Evolutionary conservation across 2,113 vertebrate genomes (phyloP).

Genomic region (Ifrita kowaldi): DNA sequence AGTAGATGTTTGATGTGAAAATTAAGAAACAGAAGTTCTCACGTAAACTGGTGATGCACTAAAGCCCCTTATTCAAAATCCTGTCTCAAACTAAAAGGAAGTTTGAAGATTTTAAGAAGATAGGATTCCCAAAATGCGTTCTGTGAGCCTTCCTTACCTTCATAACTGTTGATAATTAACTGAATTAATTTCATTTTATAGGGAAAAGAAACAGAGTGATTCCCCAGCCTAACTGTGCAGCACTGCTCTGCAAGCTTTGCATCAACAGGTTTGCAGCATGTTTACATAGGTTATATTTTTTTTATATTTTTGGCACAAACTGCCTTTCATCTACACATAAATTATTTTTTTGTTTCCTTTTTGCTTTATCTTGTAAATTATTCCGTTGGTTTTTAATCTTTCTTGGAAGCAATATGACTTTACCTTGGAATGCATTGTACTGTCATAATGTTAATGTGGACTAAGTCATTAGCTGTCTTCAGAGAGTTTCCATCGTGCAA

Average conservation of each 20-base stretch:
- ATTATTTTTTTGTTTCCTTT: not conserved
- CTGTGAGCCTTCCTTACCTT: not conserved
- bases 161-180: not conserved
- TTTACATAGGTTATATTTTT: not conserved
- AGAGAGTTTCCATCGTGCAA: not conserved
- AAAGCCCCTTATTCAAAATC: not conserved
- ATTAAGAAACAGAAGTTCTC: not conserved
- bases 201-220: not conserved
- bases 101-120: not conserved
- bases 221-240: not conserved
- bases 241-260: not conserved
- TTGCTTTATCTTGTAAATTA: not conserved
- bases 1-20: conserved; percentile 14
- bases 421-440: not conserved
- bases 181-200: not conserved
- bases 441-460: not conserved
- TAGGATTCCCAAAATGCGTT: not conserved
- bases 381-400: not conserved
- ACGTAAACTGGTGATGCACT: not conserved
- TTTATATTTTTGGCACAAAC: not conserved
- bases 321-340: not conserved
- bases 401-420: not conserved
- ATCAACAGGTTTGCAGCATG: not conserved
- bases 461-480: not conserved
- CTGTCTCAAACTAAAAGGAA: not conserved